These are phyloP conservation scores for Hyles lineata DNA, from an alignment of 2,888 invertebrate species.

Conservation along the genomic window DNA sequence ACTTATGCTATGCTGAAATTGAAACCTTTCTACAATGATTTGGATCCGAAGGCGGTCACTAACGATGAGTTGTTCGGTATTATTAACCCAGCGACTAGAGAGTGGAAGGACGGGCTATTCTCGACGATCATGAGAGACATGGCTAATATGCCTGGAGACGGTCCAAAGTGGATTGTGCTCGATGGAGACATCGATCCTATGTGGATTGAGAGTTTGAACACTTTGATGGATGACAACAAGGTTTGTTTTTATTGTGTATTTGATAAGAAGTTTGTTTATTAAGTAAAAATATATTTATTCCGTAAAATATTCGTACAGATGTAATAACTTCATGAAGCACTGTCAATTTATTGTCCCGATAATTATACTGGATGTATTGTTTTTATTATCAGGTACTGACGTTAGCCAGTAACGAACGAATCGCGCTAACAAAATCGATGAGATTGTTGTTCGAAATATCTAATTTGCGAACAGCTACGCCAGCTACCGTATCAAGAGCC, in stretches of 20 bases:
- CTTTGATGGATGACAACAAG: constrained; percentile 99
- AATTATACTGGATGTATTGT: background rate
- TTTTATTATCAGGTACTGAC: constrained; percentile 88
- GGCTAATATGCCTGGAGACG: constrained; percentile 93
- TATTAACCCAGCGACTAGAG: constrained; percentile 96
- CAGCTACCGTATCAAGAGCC: constrained; percentile 97
- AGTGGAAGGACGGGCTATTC: constrained; percentile 96
- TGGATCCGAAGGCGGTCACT: constrained; percentile 98
- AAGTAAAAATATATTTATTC: too few species aligned
- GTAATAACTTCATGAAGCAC: too few species aligned
- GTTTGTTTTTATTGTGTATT: constrained; percentile 61
- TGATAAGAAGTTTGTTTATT: background rate
- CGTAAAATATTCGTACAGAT: too few species aligned
- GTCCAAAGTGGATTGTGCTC: constrained; percentile 97
- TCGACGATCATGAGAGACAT: constrained; percentile 97
- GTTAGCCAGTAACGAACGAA: constrained; percentile 96
- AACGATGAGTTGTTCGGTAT: constrained; percentile 98
- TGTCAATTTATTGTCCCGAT: background rate
- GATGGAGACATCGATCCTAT: constrained; percentile 99
- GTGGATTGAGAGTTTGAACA: constrained; percentile 99
- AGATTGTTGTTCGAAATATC: constrained; percentile 97
- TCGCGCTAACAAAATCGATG: constrained; percentile 95
- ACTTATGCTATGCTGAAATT: constrained; percentile 92
- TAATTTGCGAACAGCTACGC: constrained; percentile 95
- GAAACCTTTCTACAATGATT: constrained; percentile 93